Base-by-base conservation (phyloP, 1,140 invertebrate species). In the Drosophila mojavensis region DNA sequence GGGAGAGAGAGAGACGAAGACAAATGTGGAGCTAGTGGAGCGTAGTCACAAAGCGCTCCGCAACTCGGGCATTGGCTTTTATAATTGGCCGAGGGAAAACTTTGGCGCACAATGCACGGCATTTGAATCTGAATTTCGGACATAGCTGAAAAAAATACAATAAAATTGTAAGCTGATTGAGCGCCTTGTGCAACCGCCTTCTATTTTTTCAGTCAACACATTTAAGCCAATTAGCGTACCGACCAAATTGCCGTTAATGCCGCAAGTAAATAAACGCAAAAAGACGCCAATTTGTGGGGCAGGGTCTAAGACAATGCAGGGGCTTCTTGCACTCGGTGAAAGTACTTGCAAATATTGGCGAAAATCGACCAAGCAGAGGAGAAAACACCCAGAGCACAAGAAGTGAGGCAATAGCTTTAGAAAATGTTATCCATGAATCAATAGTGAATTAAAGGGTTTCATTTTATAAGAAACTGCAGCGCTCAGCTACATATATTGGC, bases 181-280 rank as follows among this genome's bases (percentile, higher is more conserved):
- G 53, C 79, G 51, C 45, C 71, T 86, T 86, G 83, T 71, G 79
- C 72, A 88, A 86, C 67, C 48, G 53, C 33, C 67, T 76, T 41
- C 48, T 17, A n/a, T 69, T 75, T 63, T 70, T 51, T n/a, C 54
- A 64, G 56, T 59, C 69, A 39, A 61, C 66, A 85, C 67, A 45
- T 79, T 86, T 59, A 61, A 78, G 83, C 65, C 83, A 86, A 88
- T 86, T 86, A 88, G 83, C 83, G 86, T 53, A 51, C 68, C 36
- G 48, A 47, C 50, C 55, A 74, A 81, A 82, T 62, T 77, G 66
- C 50, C 86, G 82, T 67, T 86, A 86, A 86, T 79, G 55, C 68
- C 51, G 30, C 64, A 67, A 79, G 79, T 69, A 86, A 86, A 86
- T 79, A 85, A 43, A 61, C 64, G 41, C 64, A 48, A 47, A 75